Conservation (phyloP, 2,797 vertebrate species). For the Bucorvus abyssinicus region DNA sequence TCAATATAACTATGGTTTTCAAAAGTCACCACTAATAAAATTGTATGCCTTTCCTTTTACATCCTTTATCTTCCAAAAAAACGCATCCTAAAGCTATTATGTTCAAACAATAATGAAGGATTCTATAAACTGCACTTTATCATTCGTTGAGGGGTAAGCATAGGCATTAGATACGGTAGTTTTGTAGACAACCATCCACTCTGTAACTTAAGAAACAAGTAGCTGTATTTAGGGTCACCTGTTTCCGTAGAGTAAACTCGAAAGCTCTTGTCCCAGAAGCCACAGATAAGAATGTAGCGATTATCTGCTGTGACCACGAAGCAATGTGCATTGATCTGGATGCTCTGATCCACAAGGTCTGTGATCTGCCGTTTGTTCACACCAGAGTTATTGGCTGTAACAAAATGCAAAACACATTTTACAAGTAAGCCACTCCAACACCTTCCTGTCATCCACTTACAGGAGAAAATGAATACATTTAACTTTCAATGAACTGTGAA, state of each 20-base stretch:
- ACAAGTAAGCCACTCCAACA: slow-evolving; percentile 32
- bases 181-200: not conserved
- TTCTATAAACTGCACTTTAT: not conserved
- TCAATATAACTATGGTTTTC: not conserved
- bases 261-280: slow-evolving; percentile 99
- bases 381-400: slow-evolving; percentile 90
- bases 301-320: slow-evolving; percentile 99
- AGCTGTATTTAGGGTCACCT: slow-evolving; percentile 76
- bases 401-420: slow-evolving; percentile 48
- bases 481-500: slow-evolving; percentile 60
- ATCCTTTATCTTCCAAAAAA: not conserved
- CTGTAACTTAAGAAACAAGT: not conserved
- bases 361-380: slow-evolving; percentile 98
- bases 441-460: slow-evolving; percentile 41
- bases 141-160: not conserved
- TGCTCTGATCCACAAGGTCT: slow-evolving; percentile 98
- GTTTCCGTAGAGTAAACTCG: slow-evolving; percentile 97
- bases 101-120: not conserved
- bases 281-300: slow-evolving; percentile 97
- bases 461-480: slow-evolving; percentile 53
- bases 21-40: not conserved
- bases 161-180: not conserved
- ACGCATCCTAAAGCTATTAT: not conserved
- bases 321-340: slow-evolving; percentile 97
- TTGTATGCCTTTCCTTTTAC: not conserved